These are phyloP conservation scores for Nymphalis c-album DNA, from an alignment of 2,888 invertebrate genomes.

Conservation along the genomic window DNA sequence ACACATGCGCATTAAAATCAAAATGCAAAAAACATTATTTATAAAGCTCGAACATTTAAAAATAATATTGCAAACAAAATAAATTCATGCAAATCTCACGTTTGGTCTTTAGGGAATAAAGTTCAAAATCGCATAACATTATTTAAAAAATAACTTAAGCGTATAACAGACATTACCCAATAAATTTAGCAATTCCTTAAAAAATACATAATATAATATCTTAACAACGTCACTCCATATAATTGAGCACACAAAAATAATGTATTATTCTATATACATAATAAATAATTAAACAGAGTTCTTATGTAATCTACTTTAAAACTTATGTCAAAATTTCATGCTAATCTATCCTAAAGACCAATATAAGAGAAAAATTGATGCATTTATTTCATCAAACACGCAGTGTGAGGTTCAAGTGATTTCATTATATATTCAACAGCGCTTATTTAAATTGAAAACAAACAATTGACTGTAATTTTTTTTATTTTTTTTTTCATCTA, in stretches of 20 bases:
- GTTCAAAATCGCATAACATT: constrained; percentile 55
- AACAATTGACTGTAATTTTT: constrained; percentile 47
- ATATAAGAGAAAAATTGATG: constrained; percentile 62
- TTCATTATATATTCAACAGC: constrained; percentile 78
- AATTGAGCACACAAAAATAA: constrained; percentile 36
- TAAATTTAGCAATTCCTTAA: constrained; percentile 79
- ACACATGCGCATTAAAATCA: constrained; percentile 75
- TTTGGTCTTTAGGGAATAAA: constrained; percentile 80
- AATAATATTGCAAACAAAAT: constrained; percentile 64
- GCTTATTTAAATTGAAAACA: constrained; percentile 69
- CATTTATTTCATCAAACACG: constrained; percentile 47
- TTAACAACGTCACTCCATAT: constrained; percentile 64
- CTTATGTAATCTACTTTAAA: constrained; percentile 3
- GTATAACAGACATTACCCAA: constrained; percentile 64
- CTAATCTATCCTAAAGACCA: constrained; percentile 75
- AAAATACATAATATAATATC: constrained; percentile 54
- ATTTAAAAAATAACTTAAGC: constrained; percentile 49
- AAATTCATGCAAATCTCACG: constrained; percentile 77
- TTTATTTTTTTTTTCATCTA: constrained; percentile 52
- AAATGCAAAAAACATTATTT: constrained; percentile 61
- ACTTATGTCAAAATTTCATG: constrained; percentile 47
- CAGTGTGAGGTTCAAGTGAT: constrained; percentile 77
- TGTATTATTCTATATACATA: constrained; percentile 1
- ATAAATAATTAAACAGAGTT: constrained; percentile 2
- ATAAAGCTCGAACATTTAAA: constrained; percentile 63